Percentiles rank a stretch among this genome's conserved stretches.
Evolutionary conservation across 2,888 invertebrate species (phyloP).

Genomic region (Leucoma salicis): DNA sequence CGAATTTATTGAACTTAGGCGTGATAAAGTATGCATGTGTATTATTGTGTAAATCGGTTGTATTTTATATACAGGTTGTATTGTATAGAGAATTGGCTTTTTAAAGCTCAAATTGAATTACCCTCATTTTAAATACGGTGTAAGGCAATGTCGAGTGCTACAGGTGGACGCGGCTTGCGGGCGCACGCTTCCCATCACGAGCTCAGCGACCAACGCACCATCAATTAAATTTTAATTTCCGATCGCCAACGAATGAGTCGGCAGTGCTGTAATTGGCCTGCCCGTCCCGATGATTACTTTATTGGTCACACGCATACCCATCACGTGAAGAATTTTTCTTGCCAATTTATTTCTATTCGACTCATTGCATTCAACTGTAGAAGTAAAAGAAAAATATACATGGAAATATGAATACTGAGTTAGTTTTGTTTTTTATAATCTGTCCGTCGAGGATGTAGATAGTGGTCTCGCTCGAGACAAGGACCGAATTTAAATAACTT

Average conservation of each 20-base stretch:
- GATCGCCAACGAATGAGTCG: slow-evolving; percentile 63
- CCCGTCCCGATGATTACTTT: slow-evolving; percentile 72
- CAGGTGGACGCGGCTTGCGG: slow-evolving; percentile 34
- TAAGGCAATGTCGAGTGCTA: slow-evolving; percentile 32
- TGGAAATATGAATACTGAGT: slow-evolving; percentile 5
- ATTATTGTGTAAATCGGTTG: not conserved
- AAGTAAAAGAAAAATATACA: slow-evolving; percentile 33
- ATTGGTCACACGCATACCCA: slow-evolving; percentile 64
- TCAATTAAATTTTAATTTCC: slow-evolving; percentile 78
- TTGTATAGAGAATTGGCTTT: slow-evolving; percentile 38
- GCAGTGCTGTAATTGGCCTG: slow-evolving; percentile 66
- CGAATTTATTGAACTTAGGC: slow-evolving; percentile 20
- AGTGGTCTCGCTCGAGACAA: slow-evolving; percentile 50
- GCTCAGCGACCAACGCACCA: slow-evolving; percentile 49
- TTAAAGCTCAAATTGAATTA: slow-evolving; percentile 71
- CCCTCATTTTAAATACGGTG: slow-evolving; percentile 68
- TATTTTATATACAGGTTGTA: slow-evolving; percentile 12
- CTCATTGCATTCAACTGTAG: slow-evolving; percentile 34
- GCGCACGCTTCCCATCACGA: slow-evolving; percentile 36
- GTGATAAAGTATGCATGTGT: slow-evolving; percentile 12
- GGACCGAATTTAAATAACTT: slow-evolving; percentile 74
- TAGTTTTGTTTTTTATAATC: slow-evolving; percentile 9
- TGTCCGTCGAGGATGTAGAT: slow-evolving; percentile 47
- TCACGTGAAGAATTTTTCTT: slow-evolving; percentile 51
- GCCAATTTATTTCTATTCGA: slow-evolving; percentile 56